Percentiles rank a stretch among this genome's conserved stretches.
phyloP scores from a whole-genome alignment of 2,888 invertebrate species.

The Agonopterix heracliana region DNA sequence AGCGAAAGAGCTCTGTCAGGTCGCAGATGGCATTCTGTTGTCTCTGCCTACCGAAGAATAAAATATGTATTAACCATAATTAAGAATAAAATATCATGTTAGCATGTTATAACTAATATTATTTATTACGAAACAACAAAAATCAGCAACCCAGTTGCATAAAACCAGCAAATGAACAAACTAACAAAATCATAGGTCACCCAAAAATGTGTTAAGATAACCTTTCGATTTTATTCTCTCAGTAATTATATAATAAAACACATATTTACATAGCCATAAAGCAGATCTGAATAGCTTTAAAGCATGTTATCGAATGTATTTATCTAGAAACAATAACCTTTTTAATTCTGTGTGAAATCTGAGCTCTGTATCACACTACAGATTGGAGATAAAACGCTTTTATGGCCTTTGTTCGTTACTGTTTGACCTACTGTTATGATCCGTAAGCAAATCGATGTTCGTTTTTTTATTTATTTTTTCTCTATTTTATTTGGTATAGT shows the following conservation, averaged over 20 bases:
- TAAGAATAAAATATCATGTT: too few relatives aligned
- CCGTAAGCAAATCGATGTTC: background rate
- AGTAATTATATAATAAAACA: constrained; percentile 32
- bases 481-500: too few relatives aligned
- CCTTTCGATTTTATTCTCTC: constrained; percentile 17
- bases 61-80: too few relatives aligned
- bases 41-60: too few relatives aligned
- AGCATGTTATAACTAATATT: too few relatives aligned
- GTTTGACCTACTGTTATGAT: constrained; percentile 15
- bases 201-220: constrained; percentile 11
- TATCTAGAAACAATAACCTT: constrained; percentile 31
- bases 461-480: too few relatives aligned
- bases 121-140: too few relatives aligned
- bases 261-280: constrained; percentile 32
- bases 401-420: constrained; percentile 24
- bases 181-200: background rate
- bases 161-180: too few relatives aligned
- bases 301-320: constrained; percentile 6
- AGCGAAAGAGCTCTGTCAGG: too few relatives aligned
- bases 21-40: too few relatives aligned
- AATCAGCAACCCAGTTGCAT: too few relatives aligned
- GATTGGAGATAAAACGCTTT: constrained; percentile 25
- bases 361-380: constrained; percentile 24
- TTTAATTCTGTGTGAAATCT: constrained; percentile 35
- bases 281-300: background rate